phyloP scores from a whole-genome alignment of 2,888 invertebrate genomes.

The Drosophila ochracea region DNA sequence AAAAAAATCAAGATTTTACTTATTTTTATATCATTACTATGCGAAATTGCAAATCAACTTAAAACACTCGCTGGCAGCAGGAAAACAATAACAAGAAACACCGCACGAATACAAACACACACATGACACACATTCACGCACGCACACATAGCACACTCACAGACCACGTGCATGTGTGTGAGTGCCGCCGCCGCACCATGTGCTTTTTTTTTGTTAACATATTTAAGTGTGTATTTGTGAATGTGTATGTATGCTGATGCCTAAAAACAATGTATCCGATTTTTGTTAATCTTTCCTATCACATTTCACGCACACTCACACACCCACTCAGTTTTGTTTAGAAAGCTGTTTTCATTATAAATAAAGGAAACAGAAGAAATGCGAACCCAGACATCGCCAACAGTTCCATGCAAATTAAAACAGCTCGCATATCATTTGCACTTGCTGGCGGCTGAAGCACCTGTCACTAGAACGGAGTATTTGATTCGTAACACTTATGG shows the following conservation, averaged over 20 bases:
- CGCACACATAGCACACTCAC: slow-evolving; percentile 12
- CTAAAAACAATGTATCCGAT: slow-evolving; percentile 52
- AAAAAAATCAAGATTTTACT: background rate
- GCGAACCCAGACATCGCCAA: slow-evolving; percentile 20
- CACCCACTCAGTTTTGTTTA: slow-evolving; percentile 56
- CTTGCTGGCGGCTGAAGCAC: slow-evolving; percentile 27
- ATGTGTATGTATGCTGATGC: slow-evolving; percentile 31
- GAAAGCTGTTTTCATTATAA: slow-evolving; percentile 58
- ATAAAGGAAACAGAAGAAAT: slow-evolving; percentile 28
- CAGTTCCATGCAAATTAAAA: slow-evolving; percentile 31
- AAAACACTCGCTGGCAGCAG: slow-evolving; percentile 5
- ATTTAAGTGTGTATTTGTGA: slow-evolving; percentile 13
- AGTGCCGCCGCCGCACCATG: slow-evolving; percentile 72
- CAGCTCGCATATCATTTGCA: slow-evolving; percentile 38
- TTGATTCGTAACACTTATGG: slow-evolving; percentile 11
- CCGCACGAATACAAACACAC: slow-evolving; percentile 1
- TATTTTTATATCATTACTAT: background rate
- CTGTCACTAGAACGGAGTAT: slow-evolving; percentile 1
- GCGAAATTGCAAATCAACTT: background rate
- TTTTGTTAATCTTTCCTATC: slow-evolving; percentile 57
- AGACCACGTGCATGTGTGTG: slow-evolving; percentile 69
- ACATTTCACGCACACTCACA: slow-evolving; percentile 51
- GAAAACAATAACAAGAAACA: slow-evolving; percentile 66
- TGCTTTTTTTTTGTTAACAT: slow-evolving; percentile 63
- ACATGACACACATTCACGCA: background rate